Evolutionary conservation across 1,140 invertebrate genomes (phyloP).

Genomic region (Bombus superbus): DNA sequence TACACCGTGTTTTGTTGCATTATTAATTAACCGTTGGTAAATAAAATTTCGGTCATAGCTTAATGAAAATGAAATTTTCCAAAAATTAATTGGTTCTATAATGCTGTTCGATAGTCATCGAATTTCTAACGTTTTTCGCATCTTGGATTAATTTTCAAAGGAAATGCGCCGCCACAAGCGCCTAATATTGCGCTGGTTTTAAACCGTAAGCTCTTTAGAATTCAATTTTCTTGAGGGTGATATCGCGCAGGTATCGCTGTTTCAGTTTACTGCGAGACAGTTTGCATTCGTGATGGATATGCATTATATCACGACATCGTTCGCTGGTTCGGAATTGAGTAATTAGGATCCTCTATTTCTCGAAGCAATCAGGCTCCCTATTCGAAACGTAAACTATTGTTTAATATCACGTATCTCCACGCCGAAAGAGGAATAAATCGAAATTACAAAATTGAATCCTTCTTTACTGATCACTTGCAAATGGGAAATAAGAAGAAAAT

Average conservation of each 20-base stretch:
- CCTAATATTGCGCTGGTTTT: background rate
- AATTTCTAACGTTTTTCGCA: background rate
- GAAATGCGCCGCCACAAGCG: too few relatives aligned
- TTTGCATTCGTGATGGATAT: conserved; percentile 10
- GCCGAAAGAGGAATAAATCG: background rate
- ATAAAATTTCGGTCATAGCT: too few relatives aligned
- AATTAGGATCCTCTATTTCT: conserved; percentile 1
- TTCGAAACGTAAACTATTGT: background rate
- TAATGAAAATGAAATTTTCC: too few relatives aligned
- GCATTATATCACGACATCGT: background rate
- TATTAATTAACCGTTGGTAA: too few relatives aligned
- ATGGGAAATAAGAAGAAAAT: background rate
- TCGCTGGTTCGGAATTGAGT: background rate
- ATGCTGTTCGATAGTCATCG: too few relatives aligned
- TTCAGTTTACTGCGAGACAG: conserved; percentile 5
- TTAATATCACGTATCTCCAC: background rate
- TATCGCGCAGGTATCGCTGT: background rate
- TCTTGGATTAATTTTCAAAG: background rate
- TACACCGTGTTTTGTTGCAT: too few relatives aligned
- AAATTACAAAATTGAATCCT: background rate
- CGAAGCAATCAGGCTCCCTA: background rate
- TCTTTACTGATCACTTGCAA: background rate
- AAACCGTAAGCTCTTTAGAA: conserved; percentile 25
- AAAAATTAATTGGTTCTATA: too few relatives aligned
- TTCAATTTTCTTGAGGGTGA: conserved; percentile 28